Conservation (phyloP, 2,113 vertebrate species). For the Aspiorhynchus laticeps region DNA sequence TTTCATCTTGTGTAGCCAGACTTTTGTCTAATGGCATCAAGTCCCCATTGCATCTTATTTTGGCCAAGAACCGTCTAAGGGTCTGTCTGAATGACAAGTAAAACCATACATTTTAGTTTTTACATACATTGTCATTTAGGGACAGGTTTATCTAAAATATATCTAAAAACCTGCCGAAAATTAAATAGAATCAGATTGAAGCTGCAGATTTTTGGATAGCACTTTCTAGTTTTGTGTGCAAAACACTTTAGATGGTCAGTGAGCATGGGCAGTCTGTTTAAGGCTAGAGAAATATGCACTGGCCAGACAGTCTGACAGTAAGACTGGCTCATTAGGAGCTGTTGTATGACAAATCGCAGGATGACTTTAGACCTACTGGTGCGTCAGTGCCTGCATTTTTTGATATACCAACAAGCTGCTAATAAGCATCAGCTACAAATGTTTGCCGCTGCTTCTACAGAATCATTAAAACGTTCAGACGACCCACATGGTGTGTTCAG, state of each 20-base stretch:
- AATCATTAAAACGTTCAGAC: constrained; percentile 63
- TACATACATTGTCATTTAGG: not conserved
- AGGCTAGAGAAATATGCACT: not conserved
- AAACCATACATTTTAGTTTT: not conserved
- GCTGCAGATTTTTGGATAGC: not conserved
- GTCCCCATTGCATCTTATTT: not conserved
- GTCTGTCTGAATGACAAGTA: not conserved
- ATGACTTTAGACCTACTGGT: constrained; percentile 15
- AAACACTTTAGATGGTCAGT: not conserved
- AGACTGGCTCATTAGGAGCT: constrained; percentile 75
- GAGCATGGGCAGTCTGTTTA: not conserved
- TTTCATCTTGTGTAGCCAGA: not conserved
- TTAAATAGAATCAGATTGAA: not conserved
- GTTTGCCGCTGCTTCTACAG: constrained; percentile 49
- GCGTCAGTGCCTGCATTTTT: constrained; percentile 45
- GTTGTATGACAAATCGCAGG: constrained; percentile 67
- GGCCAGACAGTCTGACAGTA: constrained; percentile 45
- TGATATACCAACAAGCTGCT: constrained; percentile 63
- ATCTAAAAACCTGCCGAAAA: not conserved
- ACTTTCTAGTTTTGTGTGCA: not conserved
- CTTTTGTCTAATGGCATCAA: not conserved
- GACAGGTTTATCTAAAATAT: not conserved
- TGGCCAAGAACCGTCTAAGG: not conserved
- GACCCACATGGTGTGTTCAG: constrained; percentile 29
- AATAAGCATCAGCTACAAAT: constrained; percentile 67